Base-by-base conservation (phyloP, 2,797 vertebrate genomes). In the Enteromius radiatus region DNA sequence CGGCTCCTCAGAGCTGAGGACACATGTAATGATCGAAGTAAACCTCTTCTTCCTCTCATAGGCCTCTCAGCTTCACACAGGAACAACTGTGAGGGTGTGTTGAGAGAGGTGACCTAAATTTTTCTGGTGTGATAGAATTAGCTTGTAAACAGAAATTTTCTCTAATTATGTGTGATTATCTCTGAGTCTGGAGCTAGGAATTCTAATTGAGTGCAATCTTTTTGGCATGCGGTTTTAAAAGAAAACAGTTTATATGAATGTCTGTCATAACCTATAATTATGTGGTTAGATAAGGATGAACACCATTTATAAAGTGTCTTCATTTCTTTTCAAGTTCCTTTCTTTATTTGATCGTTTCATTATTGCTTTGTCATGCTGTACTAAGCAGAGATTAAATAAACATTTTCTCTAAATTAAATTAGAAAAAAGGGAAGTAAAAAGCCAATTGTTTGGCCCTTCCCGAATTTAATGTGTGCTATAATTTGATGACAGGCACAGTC, bases 91-190 rank as follows among this genome's bases (percentile, higher is more conserved):
- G 70, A 47, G 52, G 28, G 28, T 70, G 23, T 70, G 49, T 52
- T 73, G 47, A 28, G 21, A 81, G 33, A 68, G 81, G 47, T 82
- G 81, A 82, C 81, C 81, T 47, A 76, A 2, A 82, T 68, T 33
- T 41, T 56, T 45, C 65, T 76, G 12, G 36, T 76, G 81, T 82
- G 49, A 77, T 76, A 59, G 64, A 82, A 76, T 77, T 68, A 82
- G 49, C 73, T 77, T 67, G 81, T 82, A 82, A 82, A 82, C 81
- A 76, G 26, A 76, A 45, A 76, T 61, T 23, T 76, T 76, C 73
- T 69, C 26, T 69, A 76, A 82, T 85, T 85, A 82, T 54, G 65
- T 36, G 54, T 65, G 74, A 77, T 85, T 81, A 85, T 85, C 71
- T 84, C 73, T 19, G 47, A 74, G 38, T 63, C 78, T 84, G 43